Evolutionary conservation across 2,113 vertebrate species (phyloP).

Genomic region (Tonatia bakeri): DNA sequence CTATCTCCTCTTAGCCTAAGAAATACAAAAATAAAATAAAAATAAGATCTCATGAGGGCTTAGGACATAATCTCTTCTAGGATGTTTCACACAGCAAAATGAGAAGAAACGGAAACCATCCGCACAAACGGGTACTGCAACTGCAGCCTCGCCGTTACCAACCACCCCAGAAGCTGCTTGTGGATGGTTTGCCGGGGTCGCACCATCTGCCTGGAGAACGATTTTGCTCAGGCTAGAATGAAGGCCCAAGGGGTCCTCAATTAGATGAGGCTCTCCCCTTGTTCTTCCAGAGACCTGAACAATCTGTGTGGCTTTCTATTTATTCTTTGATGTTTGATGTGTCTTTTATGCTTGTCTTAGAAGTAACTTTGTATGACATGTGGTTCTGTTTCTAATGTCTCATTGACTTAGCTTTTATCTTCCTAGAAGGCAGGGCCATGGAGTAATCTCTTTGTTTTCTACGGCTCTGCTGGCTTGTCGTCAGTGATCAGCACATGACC

Average conservation of each 20-base stretch:
- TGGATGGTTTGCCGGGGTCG: background rate
- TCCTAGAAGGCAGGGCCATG: background rate
- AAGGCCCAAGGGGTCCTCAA: background rate
- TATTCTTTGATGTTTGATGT: background rate
- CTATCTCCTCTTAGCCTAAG: background rate
- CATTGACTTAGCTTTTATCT: background rate
- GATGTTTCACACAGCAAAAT: background rate
- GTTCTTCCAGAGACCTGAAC: background rate
- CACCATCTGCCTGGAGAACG: background rate
- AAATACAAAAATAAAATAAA: background rate
- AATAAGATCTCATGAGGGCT: background rate
- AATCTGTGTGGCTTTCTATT: background rate
- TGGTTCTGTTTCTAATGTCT: background rate
- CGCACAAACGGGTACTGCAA: background rate
- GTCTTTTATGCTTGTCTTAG: background rate
- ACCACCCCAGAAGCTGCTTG: background rate
- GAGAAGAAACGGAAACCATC: background rate
- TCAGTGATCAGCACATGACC: background rate
- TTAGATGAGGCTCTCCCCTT: background rate
- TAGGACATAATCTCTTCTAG: background rate
- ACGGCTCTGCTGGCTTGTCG: background rate
- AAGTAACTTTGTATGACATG: background rate
- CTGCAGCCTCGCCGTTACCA: background rate
- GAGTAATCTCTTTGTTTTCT: background rate
- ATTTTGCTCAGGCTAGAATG: background rate